Evolutionary conservation across 2,113 vertebrate species (phyloP), one percentile per base, ranked within the genome.

Genomic region (Siniperca knerii): DNA sequence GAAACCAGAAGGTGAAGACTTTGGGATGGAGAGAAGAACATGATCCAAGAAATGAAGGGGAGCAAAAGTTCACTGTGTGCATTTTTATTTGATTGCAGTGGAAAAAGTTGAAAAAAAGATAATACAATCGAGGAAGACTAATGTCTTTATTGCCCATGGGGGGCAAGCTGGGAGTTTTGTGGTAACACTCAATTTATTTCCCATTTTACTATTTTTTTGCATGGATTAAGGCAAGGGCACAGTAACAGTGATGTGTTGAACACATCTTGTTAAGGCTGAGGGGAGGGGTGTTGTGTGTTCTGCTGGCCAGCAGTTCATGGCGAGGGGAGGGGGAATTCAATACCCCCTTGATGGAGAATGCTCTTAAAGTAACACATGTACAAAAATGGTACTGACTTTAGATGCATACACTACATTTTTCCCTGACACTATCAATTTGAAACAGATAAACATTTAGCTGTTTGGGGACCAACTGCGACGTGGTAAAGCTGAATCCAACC

Each of bases 51-150:
- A 92, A 84, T 3, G 10, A 25, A 93, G 61, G 90, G 84, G 89
- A 95, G 88, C 88, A 92, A 94, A 94, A 95, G 95, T 96, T 96
- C 94, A 95, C 82, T 16, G 76, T 82, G 83, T 77, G 92, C 94
- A 92, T 94, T 89, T 88, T 81, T 81, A 79, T 90, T 92, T 93
- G 89, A 95, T 94, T 93, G 92, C 69, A 66, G 70, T 85, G 87
- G 86, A 68, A 93, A 92, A 89, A 81, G 73, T 82, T 42, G 33
- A 74, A 90, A 85, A 90, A 93, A 93, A 92, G 92, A 94, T 94
- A 92, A 93, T 88, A 91, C 86, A 91, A 91, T 86, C 67, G 75
- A 87, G 83, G 88, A 92, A 90, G 89, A 93, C 84, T 80, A 91
- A 95, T 95, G 87, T 85, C 86, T 92, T 82, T 85, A 75, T 90